Evolutionary conservation across 2,797 vertebrate genomes (phyloP), one percentile per base, ranked within the genome.

Genomic region (Amblyraja radiata): DNA sequence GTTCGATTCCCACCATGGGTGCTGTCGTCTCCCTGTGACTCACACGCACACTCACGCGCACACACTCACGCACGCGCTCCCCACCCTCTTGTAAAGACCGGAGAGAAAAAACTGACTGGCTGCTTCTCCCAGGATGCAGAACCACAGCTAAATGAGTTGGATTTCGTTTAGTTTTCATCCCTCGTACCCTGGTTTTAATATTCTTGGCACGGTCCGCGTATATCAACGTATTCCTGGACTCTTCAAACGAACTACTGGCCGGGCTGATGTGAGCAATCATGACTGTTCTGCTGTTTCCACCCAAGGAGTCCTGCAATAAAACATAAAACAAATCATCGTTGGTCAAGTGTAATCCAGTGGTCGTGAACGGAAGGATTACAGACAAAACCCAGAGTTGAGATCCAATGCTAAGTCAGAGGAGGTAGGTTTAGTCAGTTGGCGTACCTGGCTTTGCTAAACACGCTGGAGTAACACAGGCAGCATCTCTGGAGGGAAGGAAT

Each of bases 231-330:
- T 88, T 96, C 65, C 93, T 25, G 0, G 95, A 95, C 93, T 96
- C 96, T 93, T 96, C 95, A 9, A 94, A 97, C 61, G 93, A 94
- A 2, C 91, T 94, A 18, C 95, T 95, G 93, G 95, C 96, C 0
- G 95, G 95, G 94, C 96, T 97, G 95, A 96, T 93, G 36, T 96
- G 95, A 3, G 95, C 95, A 0, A 95, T 95, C 95, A 95, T 95
- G 81, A 95, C 94, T 0, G 95, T 96, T 28, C 94, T 94, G 94
- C 96, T 96, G 94, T 97, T 96, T 25, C 94, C 95, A 14, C 95
- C 95, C 84, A 95, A 93, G 0, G 95, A 96, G 2, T 95, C 96
- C 96, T 95, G 83, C 1, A 90, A 21, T 65, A 61, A 71, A 18
- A 93, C 63, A 93, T 21, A 93, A 54, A 7, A 8, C 83, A 93